phyloP scores from a whole-genome alignment of 2,797 vertebrate species.

The Eulemur mongoz region DNA sequence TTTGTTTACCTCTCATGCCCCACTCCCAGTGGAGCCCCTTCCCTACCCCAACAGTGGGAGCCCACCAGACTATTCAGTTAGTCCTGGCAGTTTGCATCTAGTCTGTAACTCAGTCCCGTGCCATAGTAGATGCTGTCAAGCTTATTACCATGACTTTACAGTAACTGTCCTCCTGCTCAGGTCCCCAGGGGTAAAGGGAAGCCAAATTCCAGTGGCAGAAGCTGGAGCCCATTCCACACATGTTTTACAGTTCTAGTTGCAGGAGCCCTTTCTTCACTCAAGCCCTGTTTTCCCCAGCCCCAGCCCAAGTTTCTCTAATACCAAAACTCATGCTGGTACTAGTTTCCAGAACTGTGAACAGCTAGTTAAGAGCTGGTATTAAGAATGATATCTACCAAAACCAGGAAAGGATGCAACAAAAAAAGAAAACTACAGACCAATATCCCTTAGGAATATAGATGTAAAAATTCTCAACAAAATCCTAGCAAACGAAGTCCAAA shows the following conservation, averaged over 20 bases:
- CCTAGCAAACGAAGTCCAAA: too few species aligned
- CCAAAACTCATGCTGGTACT: not conserved
- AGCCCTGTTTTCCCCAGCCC: not conserved
- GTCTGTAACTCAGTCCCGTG: too few species aligned
- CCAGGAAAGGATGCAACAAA: too few species aligned
- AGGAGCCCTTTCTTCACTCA: not conserved
- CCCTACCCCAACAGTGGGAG: not conserved
- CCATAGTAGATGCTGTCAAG: too few species aligned
- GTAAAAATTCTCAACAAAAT: too few species aligned
- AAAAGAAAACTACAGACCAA: too few species aligned
- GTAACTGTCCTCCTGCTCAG: not conserved
- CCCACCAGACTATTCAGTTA: not conserved
- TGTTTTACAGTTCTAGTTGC: not conserved
- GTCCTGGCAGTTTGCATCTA: not conserved
- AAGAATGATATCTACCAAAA: not conserved
- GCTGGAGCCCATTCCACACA: not conserved
- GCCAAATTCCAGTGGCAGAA: not conserved
- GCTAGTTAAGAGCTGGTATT: not conserved
- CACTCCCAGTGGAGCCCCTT: not conserved
- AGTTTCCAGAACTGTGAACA: not conserved
- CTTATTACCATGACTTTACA: not conserved
- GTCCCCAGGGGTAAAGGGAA: not conserved
- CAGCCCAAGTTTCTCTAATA: not conserved
- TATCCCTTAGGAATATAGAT: too few species aligned
- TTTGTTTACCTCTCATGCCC: not conserved